Conservation (phyloP, 2,888 invertebrate genomes). For the Disparrhopalites patrizii region DNA sequence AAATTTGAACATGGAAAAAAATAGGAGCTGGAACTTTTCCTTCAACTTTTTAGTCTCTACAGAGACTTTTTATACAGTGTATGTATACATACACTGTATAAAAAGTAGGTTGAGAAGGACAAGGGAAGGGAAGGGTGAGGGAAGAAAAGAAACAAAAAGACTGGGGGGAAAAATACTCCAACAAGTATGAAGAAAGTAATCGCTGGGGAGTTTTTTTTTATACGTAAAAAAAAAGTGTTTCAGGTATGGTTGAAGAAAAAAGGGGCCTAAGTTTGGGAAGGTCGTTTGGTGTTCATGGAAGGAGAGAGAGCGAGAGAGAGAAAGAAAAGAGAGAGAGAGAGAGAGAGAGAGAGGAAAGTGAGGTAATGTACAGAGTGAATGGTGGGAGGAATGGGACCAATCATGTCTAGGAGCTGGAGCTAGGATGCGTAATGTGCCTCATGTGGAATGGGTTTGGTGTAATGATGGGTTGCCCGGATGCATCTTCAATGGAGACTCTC, state of each 20-base stretch:
- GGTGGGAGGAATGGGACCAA: constrained; percentile 26
- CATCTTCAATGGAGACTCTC: constrained; percentile 18
- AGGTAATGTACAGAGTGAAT: constrained; percentile 5
- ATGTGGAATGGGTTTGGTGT: constrained; percentile 26
- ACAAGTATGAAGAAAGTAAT: too few relatives aligned
- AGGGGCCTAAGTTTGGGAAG: not conserved
- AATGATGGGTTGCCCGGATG: constrained; percentile 19
- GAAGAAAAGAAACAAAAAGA: not conserved
- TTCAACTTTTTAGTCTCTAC: not conserved
- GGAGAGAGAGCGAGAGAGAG: constrained; percentile 8
- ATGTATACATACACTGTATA: too few relatives aligned
- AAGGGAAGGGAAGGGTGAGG: not conserved
- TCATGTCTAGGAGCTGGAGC: constrained; percentile 21
- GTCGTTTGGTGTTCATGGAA: constrained; percentile 19
- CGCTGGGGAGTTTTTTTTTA: not conserved
- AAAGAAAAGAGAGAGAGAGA: not conserved
- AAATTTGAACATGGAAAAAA: not conserved
- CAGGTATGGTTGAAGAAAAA: not conserved
- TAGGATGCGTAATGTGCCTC: constrained; percentile 24
- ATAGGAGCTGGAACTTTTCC: not conserved
- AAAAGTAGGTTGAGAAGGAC: not conserved
- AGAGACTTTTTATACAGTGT: not conserved
- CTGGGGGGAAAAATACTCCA: not conserved
- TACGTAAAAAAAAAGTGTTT: not conserved
- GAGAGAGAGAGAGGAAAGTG: constrained; percentile 6